A percentile compares a stretch with the other conserved stretches of the same genome.
These are phyloP conservation scores for Diarsia dahlii DNA, from an alignment of 2,888 invertebrate species.

Conservation along the genomic window DNA sequence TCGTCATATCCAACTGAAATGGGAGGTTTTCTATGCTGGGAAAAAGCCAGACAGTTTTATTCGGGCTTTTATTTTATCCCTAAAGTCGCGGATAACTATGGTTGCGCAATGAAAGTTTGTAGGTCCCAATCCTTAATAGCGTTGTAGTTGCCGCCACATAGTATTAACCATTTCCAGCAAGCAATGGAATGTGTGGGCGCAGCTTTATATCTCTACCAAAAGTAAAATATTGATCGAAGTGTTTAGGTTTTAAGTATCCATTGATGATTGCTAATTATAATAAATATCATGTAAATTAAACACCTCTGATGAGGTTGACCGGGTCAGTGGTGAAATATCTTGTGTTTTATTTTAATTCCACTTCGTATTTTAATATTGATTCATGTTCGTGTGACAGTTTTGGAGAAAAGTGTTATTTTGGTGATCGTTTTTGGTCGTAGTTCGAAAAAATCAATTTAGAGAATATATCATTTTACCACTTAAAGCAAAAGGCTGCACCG, in stretches of 20 bases:
- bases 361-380: slow-evolving; percentile 26
- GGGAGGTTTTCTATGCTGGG: too few relatives aligned
- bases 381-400: slow-evolving; percentile 26
- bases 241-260: neutral
- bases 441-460: neutral
- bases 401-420: slow-evolving; percentile 4
- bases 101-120: too few relatives aligned
- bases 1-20: too few relatives aligned
- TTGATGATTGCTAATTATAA: slow-evolving; percentile 34
- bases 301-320: slow-evolving; percentile 42
- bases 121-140: too few relatives aligned
- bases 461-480: neutral
- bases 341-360: slow-evolving; percentile 17
- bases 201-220: too few relatives aligned
- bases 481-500: neutral
- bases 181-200: too few relatives aligned
- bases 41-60: neutral
- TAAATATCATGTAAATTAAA: slow-evolving; percentile 56
- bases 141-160: neutral
- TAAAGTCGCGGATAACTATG: too few relatives aligned
- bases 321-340: slow-evolving; percentile 20
- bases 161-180: neutral
- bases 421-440: neutral
- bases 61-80: too few relatives aligned
- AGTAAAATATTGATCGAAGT: slow-evolving; percentile 9